Evolutionary conservation across 2,797 vertebrate genomes (phyloP), one percentile per base, ranked within the genome.

Genomic region (Astyanax mexicanus): DNA sequence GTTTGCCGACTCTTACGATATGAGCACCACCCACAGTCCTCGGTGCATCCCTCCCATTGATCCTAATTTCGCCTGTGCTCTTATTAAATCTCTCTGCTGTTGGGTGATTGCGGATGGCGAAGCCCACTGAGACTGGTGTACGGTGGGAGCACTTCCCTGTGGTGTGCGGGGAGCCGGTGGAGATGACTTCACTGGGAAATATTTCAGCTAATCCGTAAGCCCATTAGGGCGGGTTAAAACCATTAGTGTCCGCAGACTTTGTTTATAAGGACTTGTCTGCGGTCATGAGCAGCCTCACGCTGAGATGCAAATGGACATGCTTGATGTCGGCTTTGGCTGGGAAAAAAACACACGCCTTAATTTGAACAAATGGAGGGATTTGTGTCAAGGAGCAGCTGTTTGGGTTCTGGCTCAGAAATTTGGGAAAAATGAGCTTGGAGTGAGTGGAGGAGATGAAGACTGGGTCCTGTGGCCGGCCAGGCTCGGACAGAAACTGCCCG

Each of bases 281-380:
- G 51, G 51, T 80, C 51, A 25, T 60, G 67, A 78, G 65, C 57
- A 49, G 75, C 76, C 75, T 77, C 80, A 81, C 51, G 71, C 75
- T 74, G 80, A 45, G 77, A 75, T 75, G 73, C 75, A 79, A 83
- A 84, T 77, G 80, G 75, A 64, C 55, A 72, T 44, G 68, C 77
- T 73, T 72, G 82, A 84, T 80, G 68, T 69, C 35, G 66, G 60
- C 71, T 78, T 74, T 47, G 45, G 44, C 9, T 11, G 23, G 47
- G 51, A 10, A 57, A 72, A 68, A 71, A 68, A 71, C 84, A 80
- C 77, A 38, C 32, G 51, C 76, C 73, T 81, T 84, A 80, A 85
- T 84, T 84, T 83, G 82, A 80, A 83, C 81, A 81, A 85, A 86
- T 82, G 70, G 74, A 85, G 69, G 69, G 45, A 77, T 83, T 74